Evolutionary conservation across 2,113 vertebrate species (phyloP), one percentile per base, ranked within the genome.

Genomic region (Rhagologus leucostigma): DNA sequence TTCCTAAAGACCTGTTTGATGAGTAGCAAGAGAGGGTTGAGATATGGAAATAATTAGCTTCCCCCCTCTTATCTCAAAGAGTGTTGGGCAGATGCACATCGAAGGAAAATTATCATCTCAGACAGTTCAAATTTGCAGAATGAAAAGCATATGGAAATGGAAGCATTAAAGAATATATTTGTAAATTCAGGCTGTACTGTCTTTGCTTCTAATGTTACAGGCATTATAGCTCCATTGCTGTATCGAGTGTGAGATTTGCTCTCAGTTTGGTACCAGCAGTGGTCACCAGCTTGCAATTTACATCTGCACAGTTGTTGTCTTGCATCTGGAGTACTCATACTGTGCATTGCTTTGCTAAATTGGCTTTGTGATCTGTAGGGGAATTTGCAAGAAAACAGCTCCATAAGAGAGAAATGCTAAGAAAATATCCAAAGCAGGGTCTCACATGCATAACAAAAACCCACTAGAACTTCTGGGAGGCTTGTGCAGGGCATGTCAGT

Each of bases 131-230:
- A 70, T 83, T 70, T 93, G 55, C 75, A 74, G 87, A 92, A 86
- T 93, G n/a, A 73, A 77, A 95, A 86, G 50, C 26, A 16, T 82
- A 87, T 83, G 92, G 90, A 96, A 95, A 92, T 92, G 11, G 35
- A 37, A 94, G 29, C 70, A 83, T 84, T 79, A 79, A 85, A 73
- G 75, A 65, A 46, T 29, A 37, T 6, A 4, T 56, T 50, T 90
- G 49, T 42, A 65, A 20, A 42, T 88, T 77, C n/a, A 81, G 30
- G 46, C 90, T 90, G 24, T 67, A 22, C 75, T 53, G 53, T 88
- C 53, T 88, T 83, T 39, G 22, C 71, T 74, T 77, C 42, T 90
- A 6, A 50, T 70, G 42, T 84, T 77, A 24, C 26, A 57, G 41
- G 27, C 2, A 3, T 59, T 77, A 8, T 1, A 24, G 53, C 13